Percentiles rank a stretch among this genome's conserved stretches.
Conservation (phyloP, 2,888 invertebrate species). For the Morinoia aosen region DNA sequence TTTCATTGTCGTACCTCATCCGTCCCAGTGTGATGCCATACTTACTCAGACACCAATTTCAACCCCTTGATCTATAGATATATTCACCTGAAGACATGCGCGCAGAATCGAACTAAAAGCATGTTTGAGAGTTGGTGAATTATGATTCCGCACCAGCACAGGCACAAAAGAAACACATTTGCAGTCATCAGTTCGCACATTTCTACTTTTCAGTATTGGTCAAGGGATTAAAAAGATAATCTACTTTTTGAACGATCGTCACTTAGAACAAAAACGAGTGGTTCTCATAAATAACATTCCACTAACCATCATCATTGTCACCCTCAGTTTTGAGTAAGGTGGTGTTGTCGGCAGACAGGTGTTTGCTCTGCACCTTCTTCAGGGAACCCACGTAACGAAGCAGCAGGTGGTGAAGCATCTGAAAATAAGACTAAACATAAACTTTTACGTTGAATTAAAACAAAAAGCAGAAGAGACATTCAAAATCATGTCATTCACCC, state of each 20-base stretch:
- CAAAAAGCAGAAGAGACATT: neutral
- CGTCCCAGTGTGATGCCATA: too few relatives aligned
- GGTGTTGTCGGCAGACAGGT: constrained; percentile 29
- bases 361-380: constrained; percentile 49
- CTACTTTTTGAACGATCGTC: neutral
- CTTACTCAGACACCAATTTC: too few relatives aligned
- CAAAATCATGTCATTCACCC: neutral
- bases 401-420: constrained; percentile 46
- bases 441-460: neutral
- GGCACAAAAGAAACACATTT: too few relatives aligned
- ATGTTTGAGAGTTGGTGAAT: too few relatives aligned
- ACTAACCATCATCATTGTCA: constrained; percentile 35
- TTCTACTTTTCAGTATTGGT: neutral
- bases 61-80: too few relatives aligned
- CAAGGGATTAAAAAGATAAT: neutral
- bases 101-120: too few relatives aligned
- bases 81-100: too few relatives aligned
- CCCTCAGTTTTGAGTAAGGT: constrained; percentile 20
- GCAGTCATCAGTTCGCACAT: neutral
- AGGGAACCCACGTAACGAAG: constrained; percentile 27
- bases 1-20: too few relatives aligned
- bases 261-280: neutral
- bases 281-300: neutral
- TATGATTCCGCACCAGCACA: too few relatives aligned
- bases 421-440: neutral